Evolutionary conservation across 2,113 vertebrate species (phyloP).

Genomic region (Grantiella picta): DNA sequence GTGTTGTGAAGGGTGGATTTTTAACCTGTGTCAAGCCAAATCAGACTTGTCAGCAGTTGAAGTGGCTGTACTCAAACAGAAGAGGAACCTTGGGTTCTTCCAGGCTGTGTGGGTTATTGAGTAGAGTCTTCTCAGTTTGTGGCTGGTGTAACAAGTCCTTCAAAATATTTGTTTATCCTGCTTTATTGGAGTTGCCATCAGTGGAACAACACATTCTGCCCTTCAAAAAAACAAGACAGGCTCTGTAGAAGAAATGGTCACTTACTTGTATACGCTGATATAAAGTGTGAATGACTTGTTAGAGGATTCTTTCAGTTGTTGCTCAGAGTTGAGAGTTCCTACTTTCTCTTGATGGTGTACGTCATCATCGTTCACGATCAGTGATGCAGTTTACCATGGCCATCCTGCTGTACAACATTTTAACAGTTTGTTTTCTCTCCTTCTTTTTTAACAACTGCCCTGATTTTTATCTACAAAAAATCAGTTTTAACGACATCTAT

Average conservation of each 20-base stretch:
- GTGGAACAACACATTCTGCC: neutral
- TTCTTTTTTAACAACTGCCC: neutral
- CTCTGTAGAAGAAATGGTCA: neutral
- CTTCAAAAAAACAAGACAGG: neutral
- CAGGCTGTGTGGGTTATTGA: neutral
- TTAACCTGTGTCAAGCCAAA: neutral
- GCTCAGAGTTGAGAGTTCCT: neutral
- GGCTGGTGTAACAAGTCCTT: neutral
- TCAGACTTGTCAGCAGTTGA: neutral
- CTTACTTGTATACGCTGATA: neutral
- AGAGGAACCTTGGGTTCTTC: neutral
- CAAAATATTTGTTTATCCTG: neutral
- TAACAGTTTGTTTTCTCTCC: neutral
- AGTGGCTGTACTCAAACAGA: neutral
- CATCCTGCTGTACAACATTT: neutral
- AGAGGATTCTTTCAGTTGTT: neutral
- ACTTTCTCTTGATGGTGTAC: neutral
- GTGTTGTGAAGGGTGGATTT: neutral
- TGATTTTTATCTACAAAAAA: neutral
- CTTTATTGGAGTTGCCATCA: neutral
- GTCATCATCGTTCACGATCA: neutral
- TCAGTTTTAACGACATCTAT: accelerated
- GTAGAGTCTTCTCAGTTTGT: neutral
- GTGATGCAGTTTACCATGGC: neutral
- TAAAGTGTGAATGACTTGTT: neutral